These are phyloP conservation scores for Melanotus villosus DNA, from an alignment of 2,888 invertebrate genomes.

Conservation along the genomic window DNA sequence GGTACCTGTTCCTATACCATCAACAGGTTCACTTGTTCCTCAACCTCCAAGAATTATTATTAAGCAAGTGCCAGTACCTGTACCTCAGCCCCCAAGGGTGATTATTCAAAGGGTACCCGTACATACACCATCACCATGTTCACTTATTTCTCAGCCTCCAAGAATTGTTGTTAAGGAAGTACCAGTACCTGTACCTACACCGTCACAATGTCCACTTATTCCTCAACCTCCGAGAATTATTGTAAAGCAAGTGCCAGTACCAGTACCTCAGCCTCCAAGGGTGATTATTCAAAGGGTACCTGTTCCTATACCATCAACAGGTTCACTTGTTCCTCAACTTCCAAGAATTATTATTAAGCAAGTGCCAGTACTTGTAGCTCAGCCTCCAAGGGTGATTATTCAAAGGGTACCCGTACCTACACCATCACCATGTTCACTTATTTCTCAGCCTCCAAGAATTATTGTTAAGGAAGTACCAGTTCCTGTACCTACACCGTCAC, in stretches of 20 bases:
- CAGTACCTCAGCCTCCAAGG: not conserved
- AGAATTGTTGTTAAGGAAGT: not conserved
- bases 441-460: not conserved
- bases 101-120: not conserved
- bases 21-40: slow-evolving; percentile 15
- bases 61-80: slow-evolving; percentile 9
- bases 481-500: slow-evolving; percentile 1
- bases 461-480: slow-evolving; percentile 11
- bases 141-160: slow-evolving; percentile 9
- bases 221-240: not conserved
- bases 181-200: not conserved
- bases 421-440: not conserved
- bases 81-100: not conserved
- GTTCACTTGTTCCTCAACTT: not conserved
- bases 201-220: not conserved
- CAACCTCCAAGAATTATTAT: slow-evolving; percentile 27
- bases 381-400: not conserved
- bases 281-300: not conserved
- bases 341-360: slow-evolving; percentile 19
- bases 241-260: slow-evolving; percentile 5
- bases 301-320: not conserved
- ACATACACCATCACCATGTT: not conserved
- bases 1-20: slow-evolving; percentile 19
- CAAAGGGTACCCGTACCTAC: not conserved
- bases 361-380: slow-evolving; percentile 8